Evolutionary conservation across 2,113 vertebrate species (phyloP).

Genomic region (Desmodus rotundus): DNA sequence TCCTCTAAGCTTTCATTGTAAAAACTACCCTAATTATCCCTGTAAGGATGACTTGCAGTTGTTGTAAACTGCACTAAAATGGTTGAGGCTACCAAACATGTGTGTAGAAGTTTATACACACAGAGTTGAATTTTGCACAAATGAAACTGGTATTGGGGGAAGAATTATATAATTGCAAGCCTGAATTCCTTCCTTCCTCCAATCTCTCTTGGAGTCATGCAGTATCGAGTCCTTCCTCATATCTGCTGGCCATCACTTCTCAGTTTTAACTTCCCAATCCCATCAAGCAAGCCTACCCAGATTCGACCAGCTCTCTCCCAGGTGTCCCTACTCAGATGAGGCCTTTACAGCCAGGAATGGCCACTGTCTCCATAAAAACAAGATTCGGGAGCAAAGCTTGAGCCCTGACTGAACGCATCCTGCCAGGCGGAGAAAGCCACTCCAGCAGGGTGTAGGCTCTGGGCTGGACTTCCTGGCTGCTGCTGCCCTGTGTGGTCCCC

Average conservation of each 20-base stretch:
- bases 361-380: neutral
- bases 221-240: neutral
- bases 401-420: neutral
- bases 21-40: neutral
- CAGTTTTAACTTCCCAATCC: neutral
- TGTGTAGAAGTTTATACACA: neutral
- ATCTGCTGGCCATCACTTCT: neutral
- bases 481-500: neutral
- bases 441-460: neutral
- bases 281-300: neutral
- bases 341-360: neutral
- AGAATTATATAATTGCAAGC: neutral
- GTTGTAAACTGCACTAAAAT: neutral
- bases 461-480: neutral
- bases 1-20: neutral
- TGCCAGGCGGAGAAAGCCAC: neutral
- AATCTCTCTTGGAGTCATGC: neutral
- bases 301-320: neutral
- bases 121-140: neutral
- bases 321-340: too few species aligned
- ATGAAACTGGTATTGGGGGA: neutral
- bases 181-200: neutral
- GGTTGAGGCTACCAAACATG: neutral
- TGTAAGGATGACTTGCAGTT: neutral
- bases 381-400: neutral